phyloP scores from a whole-genome alignment of 2,797 vertebrate species.

The Parauchenoglanis punctatus region DNA sequence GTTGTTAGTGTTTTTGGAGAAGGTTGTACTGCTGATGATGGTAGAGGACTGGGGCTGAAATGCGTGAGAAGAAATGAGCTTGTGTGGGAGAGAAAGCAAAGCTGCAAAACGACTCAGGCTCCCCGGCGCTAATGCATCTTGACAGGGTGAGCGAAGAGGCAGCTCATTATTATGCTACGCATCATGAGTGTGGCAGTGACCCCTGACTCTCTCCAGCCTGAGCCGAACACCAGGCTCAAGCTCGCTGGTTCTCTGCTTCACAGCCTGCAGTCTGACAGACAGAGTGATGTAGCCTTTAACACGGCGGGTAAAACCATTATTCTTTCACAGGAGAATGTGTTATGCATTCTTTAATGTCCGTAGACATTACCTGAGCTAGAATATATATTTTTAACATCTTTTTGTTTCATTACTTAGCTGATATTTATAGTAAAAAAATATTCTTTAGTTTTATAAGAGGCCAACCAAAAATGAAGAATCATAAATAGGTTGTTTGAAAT shows the following conservation, averaged over 20 bases:
- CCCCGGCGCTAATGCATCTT: conserved; percentile 54
- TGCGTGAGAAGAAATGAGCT: conserved; percentile 15
- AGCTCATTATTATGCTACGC: conserved; percentile 62
- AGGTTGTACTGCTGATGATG: background rate
- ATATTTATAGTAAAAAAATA: background rate
- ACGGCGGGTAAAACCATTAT: background rate
- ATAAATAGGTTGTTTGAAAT: too few species aligned
- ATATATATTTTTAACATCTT: background rate
- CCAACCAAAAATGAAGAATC: background rate
- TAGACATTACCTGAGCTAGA: background rate
- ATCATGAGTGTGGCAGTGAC: conserved; percentile 60
- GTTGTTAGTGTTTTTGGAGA: conserved; percentile 1
- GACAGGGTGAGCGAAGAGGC: conserved; percentile 62
- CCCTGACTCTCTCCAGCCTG: conserved; percentile 57
- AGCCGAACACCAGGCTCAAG: conserved; percentile 41
- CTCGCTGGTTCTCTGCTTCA: conserved; percentile 14
- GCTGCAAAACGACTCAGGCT: conserved; percentile 41
- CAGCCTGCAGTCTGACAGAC: conserved; percentile 45
- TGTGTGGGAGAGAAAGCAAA: conserved; percentile 35
- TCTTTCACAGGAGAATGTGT: conserved; percentile 22
- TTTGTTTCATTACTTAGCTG: background rate
- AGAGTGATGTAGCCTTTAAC: conserved; percentile 23
- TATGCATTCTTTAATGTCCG: background rate
- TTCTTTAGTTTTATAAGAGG: background rate
- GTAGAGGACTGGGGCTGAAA: conserved; percentile 12